Base-by-base conservation (phyloP, 1,140 invertebrate species). In the Drosophila kikkawai region DNA sequence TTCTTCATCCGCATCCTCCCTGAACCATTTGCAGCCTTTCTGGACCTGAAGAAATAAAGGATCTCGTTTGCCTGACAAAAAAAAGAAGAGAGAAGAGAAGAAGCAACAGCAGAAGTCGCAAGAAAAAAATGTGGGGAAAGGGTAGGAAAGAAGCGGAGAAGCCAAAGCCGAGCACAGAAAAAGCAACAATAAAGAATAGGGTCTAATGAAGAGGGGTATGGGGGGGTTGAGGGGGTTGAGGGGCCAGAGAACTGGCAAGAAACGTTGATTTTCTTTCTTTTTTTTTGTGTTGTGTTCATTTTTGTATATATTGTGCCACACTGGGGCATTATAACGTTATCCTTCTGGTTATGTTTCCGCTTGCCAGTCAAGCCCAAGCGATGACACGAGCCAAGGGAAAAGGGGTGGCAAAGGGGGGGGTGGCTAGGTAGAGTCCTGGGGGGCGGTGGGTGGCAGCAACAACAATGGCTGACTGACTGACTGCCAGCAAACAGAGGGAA, bases 281-380 rank as follows among this genome's bases (percentile, higher is more conserved):
- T 79, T 56, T 59, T 42, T 50, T 53, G 45, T 69, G 44, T 68
- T 78, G 41, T 68, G 41, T 78, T 70, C 58, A 77, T 69, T 69
- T 48, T 56, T 70, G 75, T 61, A 51, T 61, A 53, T 70, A 67
- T 70, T 90, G 85, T 84, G 83, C 74, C 85, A 85, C 86, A 91
- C 86, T 90, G 85, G 85, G 85, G 85, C 85, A 90, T 90, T 90
- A 90, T 90, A 90, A 88, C 85, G 85, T 90, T 90, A 90, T 90
- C 85, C 85, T 90, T 90, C 85, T 90, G 85, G 85, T 90, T 90
- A 90, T 88, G 85, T 88, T 88, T 88, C 85, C 85, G 85, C 80
- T 88, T 88, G 81, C 78, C 85, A 79, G 84, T 70, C 80, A 68
- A 77, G 75, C 74, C 69, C 71, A 63, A 71, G 77, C 67, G 77